Percentiles rank a stretch among this genome's conserved stretches.
These are phyloP conservation scores for Polietes domitor DNA, from an alignment of 2,888 invertebrate genomes.

Conservation along the genomic window DNA sequence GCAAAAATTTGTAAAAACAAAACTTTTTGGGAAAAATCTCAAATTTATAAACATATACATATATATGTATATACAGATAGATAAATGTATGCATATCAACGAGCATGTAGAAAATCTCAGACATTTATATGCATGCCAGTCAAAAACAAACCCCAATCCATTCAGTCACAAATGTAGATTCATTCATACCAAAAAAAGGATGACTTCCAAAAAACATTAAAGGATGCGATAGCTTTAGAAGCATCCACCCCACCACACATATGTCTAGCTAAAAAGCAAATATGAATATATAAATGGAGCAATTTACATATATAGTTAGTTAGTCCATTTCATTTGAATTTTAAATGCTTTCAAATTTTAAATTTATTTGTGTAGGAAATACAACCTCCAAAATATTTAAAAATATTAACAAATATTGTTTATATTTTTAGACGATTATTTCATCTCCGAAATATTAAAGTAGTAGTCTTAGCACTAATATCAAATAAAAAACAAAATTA, in stretches of 20 bases:
- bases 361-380: background rate
- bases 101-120: background rate
- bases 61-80: no score
- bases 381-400: background rate
- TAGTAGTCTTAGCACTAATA: no score
- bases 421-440: background rate
- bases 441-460: no score
- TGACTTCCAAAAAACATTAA: background rate
- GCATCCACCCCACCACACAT: background rate
- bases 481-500: no score
- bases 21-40: no score
- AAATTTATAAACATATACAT: no score
- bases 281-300: background rate
- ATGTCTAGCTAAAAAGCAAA: constrained; percentile 1
- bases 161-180: background rate
- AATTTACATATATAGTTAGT: background rate
- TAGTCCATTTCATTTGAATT: background rate
- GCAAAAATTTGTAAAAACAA: no score
- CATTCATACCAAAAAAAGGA: background rate
- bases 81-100: background rate
- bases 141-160: background rate
- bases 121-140: background rate
- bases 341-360: background rate
- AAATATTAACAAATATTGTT: background rate
- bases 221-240: background rate